phyloP scores from a whole-genome alignment of 1,140 invertebrate genomes.

The Akabosia matsudoensis region DNA sequence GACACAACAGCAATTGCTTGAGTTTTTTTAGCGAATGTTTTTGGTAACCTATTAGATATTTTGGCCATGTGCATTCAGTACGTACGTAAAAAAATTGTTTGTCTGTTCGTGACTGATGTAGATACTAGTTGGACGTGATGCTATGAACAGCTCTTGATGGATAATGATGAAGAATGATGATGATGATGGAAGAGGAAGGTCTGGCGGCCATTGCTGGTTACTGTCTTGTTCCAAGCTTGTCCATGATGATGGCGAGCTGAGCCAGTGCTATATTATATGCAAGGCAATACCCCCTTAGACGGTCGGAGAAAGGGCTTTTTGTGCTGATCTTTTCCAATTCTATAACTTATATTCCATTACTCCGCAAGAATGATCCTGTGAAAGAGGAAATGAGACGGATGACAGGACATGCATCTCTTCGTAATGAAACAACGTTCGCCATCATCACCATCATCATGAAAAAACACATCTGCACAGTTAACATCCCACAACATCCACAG shows the following conservation, averaged over 20 bases:
- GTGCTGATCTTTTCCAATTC: background rate
- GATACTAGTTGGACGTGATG: background rate
- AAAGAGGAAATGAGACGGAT: constrained; percentile 11
- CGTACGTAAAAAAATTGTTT: too few species aligned
- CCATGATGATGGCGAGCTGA: background rate
- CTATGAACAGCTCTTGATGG: background rate
- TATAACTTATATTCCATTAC: background rate
- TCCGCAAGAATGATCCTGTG: background rate
- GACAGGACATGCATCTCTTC: background rate
- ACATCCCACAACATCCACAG: background rate
- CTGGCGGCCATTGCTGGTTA: background rate
- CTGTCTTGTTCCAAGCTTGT: background rate
- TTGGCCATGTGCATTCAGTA: background rate
- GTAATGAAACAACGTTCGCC: constrained; percentile 15
- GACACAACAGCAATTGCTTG: background rate
- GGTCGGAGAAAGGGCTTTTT: too few species aligned
- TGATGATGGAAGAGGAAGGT: background rate
- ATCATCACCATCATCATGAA: background rate
- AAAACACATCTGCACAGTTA: background rate
- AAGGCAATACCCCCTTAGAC: too few species aligned
- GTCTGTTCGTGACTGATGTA: background rate
- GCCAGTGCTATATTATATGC: too few species aligned
- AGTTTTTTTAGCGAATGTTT: background rate
- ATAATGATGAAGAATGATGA: background rate
- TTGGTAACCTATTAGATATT: background rate